Evolutionary conservation across 2,888 invertebrate species (phyloP).

Genomic region (Bhutanitis thaidina): DNA sequence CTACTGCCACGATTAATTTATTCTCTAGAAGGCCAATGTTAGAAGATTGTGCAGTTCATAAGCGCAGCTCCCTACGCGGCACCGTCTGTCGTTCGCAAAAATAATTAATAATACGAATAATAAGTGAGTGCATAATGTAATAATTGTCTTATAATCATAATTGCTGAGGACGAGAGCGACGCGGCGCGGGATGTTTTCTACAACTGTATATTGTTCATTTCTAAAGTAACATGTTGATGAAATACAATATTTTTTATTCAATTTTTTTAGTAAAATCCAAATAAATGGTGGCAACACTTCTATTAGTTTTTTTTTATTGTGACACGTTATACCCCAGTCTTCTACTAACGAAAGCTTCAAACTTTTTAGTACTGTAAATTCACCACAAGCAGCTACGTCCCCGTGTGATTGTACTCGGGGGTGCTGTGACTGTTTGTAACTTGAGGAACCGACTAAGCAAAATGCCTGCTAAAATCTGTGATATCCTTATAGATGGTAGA

Average conservation of each 20-base stretch:
- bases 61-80: slow-evolving; percentile 7
- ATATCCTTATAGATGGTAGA: too few species aligned
- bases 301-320: slow-evolving; percentile 38
- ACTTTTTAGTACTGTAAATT: too few species aligned
- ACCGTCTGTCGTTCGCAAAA: slow-evolving; percentile 21
- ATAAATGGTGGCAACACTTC: slow-evolving; percentile 75
- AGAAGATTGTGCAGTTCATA: background rate
- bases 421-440: too few species aligned
- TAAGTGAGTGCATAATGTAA: slow-evolving; percentile 19
- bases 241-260: slow-evolving; percentile 80
- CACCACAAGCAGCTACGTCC: too few species aligned
- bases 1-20: too few species aligned
- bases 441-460: too few species aligned
- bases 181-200: slow-evolving; percentile 56
- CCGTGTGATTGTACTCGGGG: too few species aligned
- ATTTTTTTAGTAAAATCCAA: slow-evolving; percentile 78
- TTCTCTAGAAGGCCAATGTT: too few species aligned
- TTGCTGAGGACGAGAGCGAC: slow-evolving; percentile 38
- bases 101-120: slow-evolving; percentile 24
- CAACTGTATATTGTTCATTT: slow-evolving; percentile 74
- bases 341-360: too few species aligned
- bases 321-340: too few species aligned
- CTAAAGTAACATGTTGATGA: slow-evolving; percentile 75
- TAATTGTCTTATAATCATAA: slow-evolving; percentile 33
- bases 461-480: too few species aligned